Evolutionary conservation across 1,140 invertebrate genomes (phyloP), one percentile per base, ranked within the genome.

Genomic region (Hyles vespertilio): DNA sequence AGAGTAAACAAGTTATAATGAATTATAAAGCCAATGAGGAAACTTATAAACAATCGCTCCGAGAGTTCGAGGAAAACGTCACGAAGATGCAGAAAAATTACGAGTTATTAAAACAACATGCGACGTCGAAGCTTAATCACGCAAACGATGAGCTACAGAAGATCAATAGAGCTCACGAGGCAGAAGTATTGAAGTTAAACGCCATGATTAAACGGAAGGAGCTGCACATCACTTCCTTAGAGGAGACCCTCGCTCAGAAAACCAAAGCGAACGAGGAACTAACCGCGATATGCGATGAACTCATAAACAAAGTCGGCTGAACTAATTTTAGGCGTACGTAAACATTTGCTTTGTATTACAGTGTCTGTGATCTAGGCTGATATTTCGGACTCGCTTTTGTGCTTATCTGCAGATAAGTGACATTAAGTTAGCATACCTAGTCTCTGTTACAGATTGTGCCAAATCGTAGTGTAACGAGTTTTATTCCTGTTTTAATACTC

Each of bases 211-310:
- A 94, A 72, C 93, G 94, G 71, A 91, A 93, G 59, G 94, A 96
- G 65, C 89, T 96, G 59, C 92, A 92, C 58, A 91, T 92, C 6
- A 91, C 89, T 36, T 93, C 93, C 11, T 80, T 95, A 44, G 92
- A 94, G 72, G 93, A 93, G 69, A 91, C 92, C 40, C 75, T 95
- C 33, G 90, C 93, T 48, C 94, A 95, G 70, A 95, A 95, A 88
- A 91, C 91, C 1, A 92, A 93, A 74, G 94, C 95, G 76, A 95
- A 95, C 81, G 89, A 92, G 61, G 94, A 95, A 77, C 77, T 96
- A 62, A 93, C 94, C 32, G 92, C 92, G 65, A 95, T 96, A 70
- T 95, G 94, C 89, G 94, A 96, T 90, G 95, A 96, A 77, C 91
- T 96, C 3, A 95, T 96, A 67, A 91, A 92, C 65, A 90, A 90